phyloP scores from a whole-genome alignment of 2,888 invertebrate genomes.

The Rhabditoides inermis region DNA sequence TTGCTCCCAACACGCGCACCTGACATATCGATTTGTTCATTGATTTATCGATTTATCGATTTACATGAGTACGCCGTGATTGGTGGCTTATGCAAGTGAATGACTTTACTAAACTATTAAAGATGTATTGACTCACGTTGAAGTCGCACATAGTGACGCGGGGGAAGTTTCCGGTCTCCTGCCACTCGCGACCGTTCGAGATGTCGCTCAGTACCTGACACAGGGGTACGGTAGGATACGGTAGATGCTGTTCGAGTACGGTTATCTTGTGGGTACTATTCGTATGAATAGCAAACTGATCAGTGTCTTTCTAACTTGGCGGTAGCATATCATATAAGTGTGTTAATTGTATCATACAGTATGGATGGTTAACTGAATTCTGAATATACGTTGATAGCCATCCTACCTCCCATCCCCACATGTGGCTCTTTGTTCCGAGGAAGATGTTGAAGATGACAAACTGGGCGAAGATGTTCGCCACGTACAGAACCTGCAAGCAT shows the following conservation, averaged over 20 bases:
- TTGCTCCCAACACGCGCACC: constrained; percentile 39
- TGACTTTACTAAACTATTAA: not conserved
- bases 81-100: not conserved
- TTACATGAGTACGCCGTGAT: not conserved
- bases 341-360: not conserved
- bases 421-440: constrained; percentile 25
- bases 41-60: not conserved
- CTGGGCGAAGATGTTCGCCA: constrained; percentile 28
- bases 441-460: constrained; percentile 33
- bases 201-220: constrained; percentile 16
- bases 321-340: not conserved
- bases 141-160: constrained; percentile 38
- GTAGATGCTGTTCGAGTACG: not conserved
- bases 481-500: constrained; percentile 19
- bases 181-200: constrained; percentile 24
- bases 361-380: not conserved
- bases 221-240: not conserved
- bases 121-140: constrained; percentile 11
- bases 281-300: not conserved
- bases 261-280: too few species aligned
- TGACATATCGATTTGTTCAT: constrained; percentile 1
- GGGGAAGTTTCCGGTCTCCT: constrained; percentile 34
- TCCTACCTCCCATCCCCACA: constrained; percentile 33
- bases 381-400: not conserved
- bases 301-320: not conserved